These are phyloP conservation scores for Dasyprocta punctata DNA, from an alignment of 2,113 vertebrate genomes.

Conservation along the genomic window DNA sequence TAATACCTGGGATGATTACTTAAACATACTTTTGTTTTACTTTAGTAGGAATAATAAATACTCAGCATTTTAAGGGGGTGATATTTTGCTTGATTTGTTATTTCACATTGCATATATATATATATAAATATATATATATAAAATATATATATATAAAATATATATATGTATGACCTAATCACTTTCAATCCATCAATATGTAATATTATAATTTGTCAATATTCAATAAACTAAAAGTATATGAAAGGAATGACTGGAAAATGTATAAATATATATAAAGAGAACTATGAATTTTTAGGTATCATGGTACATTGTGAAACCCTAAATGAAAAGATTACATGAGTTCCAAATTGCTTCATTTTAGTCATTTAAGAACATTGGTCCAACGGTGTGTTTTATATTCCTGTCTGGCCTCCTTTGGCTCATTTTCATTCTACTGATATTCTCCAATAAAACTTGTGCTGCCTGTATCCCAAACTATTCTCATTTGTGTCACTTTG, in stretches of 20 bases:
- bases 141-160: too few species aligned
- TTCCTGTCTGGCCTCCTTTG: neutral
- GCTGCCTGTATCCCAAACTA: neutral
- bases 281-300: neutral
- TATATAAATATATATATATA: too few species aligned
- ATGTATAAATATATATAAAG: neutral
- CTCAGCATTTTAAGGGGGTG: neutral
- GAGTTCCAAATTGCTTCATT: neutral
- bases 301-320: neutral
- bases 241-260: neutral
- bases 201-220: neutral
- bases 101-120: neutral
- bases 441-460: neutral
- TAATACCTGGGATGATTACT: neutral
- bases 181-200: neutral
- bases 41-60: neutral
- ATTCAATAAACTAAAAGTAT: neutral
- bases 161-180: neutral
- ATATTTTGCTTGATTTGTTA: neutral
- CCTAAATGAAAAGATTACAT: neutral
- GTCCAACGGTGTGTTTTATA: neutral
- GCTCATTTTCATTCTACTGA: constrained; percentile 25
- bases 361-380: neutral
- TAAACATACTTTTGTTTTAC: neutral
- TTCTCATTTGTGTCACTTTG: constrained; percentile 28